phyloP scores from a whole-genome alignment of 2,113 vertebrate species.

The Sander vitreus region DNA sequence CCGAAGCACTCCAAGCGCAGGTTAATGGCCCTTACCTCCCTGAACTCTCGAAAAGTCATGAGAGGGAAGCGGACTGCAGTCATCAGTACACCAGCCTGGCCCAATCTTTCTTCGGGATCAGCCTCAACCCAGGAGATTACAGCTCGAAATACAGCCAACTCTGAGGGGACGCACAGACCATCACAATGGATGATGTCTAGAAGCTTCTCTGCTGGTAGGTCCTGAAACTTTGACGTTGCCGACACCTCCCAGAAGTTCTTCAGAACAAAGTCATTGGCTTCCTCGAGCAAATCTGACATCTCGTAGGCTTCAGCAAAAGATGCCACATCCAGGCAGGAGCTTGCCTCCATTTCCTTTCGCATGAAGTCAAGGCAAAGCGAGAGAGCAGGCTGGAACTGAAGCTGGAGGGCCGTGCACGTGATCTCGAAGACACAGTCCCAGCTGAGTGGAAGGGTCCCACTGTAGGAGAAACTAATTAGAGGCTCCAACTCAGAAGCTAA shows the following conservation, averaged over 20 bases:
- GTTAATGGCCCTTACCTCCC: slow-evolving; percentile 86
- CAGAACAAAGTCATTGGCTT: slow-evolving; percentile 86
- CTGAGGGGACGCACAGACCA: slow-evolving; percentile 85
- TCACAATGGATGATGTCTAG: slow-evolving; percentile 84
- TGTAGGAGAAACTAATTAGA: slow-evolving; percentile 89
- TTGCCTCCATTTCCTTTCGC: slow-evolving; percentile 79
- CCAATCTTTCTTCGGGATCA: slow-evolving; percentile 79
- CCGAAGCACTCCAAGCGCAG: slow-evolving; percentile 79
- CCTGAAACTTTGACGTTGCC: slow-evolving; percentile 84
- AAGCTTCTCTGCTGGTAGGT: slow-evolving; percentile 84
- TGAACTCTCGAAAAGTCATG: slow-evolving; percentile 92
- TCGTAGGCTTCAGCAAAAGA: slow-evolving; percentile 86
- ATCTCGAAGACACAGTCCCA: slow-evolving; percentile 89
- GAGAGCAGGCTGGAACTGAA: slow-evolving; percentile 89
- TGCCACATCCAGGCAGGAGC: slow-evolving; percentile 86
- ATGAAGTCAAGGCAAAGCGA: slow-evolving; percentile 88
- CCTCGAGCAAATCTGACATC: slow-evolving; percentile 81
- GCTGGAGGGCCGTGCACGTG: slow-evolving; percentile 87
- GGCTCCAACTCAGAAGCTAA: slow-evolving; percentile 82
- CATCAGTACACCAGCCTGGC: slow-evolving; percentile 83
- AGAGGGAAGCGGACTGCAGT: slow-evolving; percentile 89
- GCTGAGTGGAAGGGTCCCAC: slow-evolving; percentile 81
- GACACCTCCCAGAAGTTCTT: slow-evolving; percentile 88
- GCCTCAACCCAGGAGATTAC: slow-evolving; percentile 87
- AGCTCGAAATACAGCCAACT: slow-evolving; percentile 88